Percentiles rank a stretch among this genome's conserved stretches.
Conservation (phyloP, 92 coral and sea anemone genomes). For the Virgularia gustaviana region DNA sequence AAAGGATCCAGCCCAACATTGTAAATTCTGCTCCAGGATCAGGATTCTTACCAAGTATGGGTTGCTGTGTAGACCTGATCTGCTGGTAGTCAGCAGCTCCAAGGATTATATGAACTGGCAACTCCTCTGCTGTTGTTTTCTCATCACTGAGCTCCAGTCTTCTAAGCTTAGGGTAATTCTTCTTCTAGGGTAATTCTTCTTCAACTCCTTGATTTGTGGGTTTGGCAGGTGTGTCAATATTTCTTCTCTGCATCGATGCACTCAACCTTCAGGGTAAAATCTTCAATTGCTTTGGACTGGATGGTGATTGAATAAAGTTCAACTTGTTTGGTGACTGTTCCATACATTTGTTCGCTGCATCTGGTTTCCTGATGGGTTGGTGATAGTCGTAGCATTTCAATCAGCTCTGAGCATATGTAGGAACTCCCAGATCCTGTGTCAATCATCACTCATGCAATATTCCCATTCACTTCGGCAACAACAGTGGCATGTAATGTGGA, state of each 20-base stretch:
- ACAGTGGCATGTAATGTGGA: conserved; percentile 42
- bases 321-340: conserved; percentile 32
- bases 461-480: conserved; percentile 20
- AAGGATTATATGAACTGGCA: conserved; percentile 54
- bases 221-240: conserved; percentile 22
- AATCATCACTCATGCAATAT: conserved; percentile 39
- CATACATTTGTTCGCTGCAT: conserved; percentile 55
- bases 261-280: conserved; percentile 35
- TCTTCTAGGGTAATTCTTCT: no score
- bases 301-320: conserved; percentile 34
- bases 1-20: conserved; percentile 54
- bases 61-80: conserved; percentile 49
- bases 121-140: conserved; percentile 6
- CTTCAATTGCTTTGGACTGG: conserved; percentile 34
- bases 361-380: conserved; percentile 36
- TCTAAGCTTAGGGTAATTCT: no score
- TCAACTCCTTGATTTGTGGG: conserved; percentile 31
- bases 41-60: conserved; percentile 52
- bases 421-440: conserved; percentile 55
- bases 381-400: conserved; percentile 34
- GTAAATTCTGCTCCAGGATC: conserved; percentile 67
- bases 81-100: conserved; percentile 54
- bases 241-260: conserved; percentile 41
- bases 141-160: conserved; percentile 34
- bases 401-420: conserved; percentile 33